phyloP scores from a whole-genome alignment of 2,113 vertebrate species.

The Monopterus albus region DNA sequence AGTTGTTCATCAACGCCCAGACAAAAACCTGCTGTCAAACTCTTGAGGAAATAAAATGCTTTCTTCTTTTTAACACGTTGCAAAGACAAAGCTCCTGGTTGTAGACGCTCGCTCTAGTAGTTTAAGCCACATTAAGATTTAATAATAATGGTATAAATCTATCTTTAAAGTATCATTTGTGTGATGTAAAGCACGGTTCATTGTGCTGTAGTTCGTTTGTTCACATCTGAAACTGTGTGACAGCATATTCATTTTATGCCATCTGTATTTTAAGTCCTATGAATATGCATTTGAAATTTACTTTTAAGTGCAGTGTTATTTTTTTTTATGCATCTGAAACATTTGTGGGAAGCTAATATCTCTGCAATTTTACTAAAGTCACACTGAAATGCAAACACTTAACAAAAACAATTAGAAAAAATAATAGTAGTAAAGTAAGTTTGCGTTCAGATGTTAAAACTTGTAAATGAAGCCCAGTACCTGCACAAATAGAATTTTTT shows the following conservation, averaged over 20 bases:
- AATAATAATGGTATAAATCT: not conserved
- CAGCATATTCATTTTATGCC: not conserved
- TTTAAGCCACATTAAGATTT: no score
- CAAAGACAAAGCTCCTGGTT: constrained; percentile 1
- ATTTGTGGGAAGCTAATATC: constrained; percentile 19
- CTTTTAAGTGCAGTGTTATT: not conserved
- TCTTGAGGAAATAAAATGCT: constrained; percentile 28
- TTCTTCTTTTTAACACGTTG: not conserved
- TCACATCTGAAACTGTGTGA: not conserved
- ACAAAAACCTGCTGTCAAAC: constrained; percentile 7
- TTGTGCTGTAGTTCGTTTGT: not conserved
- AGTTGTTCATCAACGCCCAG: constrained; percentile 54
- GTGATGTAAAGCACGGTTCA: not conserved
- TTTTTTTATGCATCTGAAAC: not conserved
- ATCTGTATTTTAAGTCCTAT: not conserved
- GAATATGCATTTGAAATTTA: not conserved
- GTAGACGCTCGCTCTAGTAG: not conserved
- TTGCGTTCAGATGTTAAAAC: constrained; percentile 18
- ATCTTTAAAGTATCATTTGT: not conserved
- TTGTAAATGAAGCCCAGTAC: constrained; percentile 26
- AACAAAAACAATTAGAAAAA: constrained; percentile 6
- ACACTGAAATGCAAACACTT: not conserved
- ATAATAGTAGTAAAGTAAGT: not conserved
- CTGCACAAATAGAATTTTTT: constrained; percentile 50
- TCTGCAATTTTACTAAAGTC: not conserved